These are phyloP conservation scores for Drosophila nikananu DNA, from an alignment of 1,140 invertebrate genomes.

Conservation along the genomic window DNA sequence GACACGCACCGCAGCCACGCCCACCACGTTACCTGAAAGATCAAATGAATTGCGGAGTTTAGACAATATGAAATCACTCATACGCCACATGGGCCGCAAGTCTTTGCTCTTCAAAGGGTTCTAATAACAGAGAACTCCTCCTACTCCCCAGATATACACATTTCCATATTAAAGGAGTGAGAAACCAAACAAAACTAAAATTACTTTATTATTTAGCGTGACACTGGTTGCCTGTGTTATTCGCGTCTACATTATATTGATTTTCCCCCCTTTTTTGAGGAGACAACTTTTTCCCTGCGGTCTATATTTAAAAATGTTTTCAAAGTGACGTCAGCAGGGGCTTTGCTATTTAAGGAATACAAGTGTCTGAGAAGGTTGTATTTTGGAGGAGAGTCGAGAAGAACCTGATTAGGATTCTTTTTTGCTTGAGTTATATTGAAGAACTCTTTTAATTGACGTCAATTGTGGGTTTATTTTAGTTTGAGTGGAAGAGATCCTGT, in stretches of 20 bases:
- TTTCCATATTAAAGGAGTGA: constrained; percentile 26
- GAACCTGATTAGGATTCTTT: neutral
- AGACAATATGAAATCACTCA: constrained; percentile 74
- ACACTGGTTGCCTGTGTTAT: constrained; percentile 28
- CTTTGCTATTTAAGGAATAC: constrained; percentile 2
- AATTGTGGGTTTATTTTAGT: neutral
- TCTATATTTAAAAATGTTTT: constrained; percentile 63
- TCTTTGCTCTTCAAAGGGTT: constrained; percentile 16
- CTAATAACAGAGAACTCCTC: neutral
- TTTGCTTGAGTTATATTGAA: too few relatives aligned
- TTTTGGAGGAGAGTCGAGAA: neutral
- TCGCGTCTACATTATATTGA: constrained; percentile 60
- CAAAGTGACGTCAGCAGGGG: constrained; percentile 32
- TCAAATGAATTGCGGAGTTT: constrained; percentile 55
- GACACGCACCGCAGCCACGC: constrained; percentile 61
- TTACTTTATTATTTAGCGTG: constrained; percentile 67
- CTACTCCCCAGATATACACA: constrained; percentile 10
- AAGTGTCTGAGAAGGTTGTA: constrained; percentile 9
- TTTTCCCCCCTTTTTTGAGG: constrained; percentile 41
- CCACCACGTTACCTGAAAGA: constrained; percentile 25
- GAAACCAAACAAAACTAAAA: constrained; percentile 25
- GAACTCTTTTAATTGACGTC: neutral
- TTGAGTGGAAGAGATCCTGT: neutral
- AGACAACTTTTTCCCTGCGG: constrained; percentile 42
- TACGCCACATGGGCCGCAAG: constrained; percentile 58